A percentile compares a stretch with the other conserved stretches of the same genome.
phyloP scores from a whole-genome alignment of 2,113 vertebrate species.

The Hippoglossus stenolepis region DNA sequence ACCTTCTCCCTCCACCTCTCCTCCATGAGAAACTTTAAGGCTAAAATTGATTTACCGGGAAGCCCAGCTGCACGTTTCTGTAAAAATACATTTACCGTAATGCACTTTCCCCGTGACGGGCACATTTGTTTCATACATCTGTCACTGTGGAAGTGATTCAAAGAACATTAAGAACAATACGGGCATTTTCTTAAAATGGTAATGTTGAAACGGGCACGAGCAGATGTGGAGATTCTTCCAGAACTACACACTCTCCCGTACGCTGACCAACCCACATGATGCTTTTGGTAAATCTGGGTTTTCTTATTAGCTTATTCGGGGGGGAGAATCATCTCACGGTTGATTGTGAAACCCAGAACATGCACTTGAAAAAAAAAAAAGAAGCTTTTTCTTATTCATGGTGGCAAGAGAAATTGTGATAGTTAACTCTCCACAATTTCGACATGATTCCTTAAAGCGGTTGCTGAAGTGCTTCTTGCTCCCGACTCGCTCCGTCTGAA shows the following conservation, averaged over 20 bases:
- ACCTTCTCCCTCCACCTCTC: conserved; percentile 27
- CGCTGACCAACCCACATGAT: not conserved
- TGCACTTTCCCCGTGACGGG: conserved; percentile 10
- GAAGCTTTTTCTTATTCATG: not conserved
- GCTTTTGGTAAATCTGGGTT: conserved; percentile 11
- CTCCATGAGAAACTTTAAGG: conserved; percentile 37
- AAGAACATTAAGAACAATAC: not conserved
- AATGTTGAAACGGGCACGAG: not conserved
- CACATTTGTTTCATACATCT: conserved; percentile 33
- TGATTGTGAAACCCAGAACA: not conserved
- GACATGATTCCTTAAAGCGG: conserved; percentile 34
- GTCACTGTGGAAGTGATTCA: not conserved
- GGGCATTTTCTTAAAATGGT: not conserved
- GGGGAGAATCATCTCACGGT: not conserved
- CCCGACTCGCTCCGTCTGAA: conserved; percentile 15
- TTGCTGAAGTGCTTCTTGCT: conserved; percentile 3
- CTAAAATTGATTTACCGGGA: conserved; percentile 48
- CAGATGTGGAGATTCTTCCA: not conserved
- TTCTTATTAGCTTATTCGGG: conserved; percentile 8
- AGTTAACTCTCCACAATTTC: not conserved
- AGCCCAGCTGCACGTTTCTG: not conserved
- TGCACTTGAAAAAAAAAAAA: not conserved
- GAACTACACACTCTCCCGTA: too few relatives aligned
- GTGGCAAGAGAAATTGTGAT: conserved; percentile 6
- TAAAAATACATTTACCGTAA: conserved; percentile 35